phyloP scores from a whole-genome alignment of 2,113 vertebrate species.

The Numida meleagris region DNA sequence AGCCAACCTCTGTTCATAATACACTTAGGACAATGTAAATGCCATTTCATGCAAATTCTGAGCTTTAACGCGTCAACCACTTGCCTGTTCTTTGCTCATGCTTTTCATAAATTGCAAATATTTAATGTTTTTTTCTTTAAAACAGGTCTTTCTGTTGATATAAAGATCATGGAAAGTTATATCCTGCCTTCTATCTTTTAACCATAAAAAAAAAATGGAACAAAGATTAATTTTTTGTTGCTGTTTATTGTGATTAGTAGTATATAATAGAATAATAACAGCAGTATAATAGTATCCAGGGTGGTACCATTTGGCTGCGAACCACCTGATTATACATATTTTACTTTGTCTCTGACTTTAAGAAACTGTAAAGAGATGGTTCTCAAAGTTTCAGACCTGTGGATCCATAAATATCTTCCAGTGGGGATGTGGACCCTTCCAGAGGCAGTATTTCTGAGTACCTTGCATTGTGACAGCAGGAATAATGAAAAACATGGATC shows the following conservation, averaged over 20 bases:
- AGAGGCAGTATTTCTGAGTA: neutral
- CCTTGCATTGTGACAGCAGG: neutral
- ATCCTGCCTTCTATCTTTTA: neutral
- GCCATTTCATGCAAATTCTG: neutral
- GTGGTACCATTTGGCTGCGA: neutral
- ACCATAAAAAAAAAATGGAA: neutral
- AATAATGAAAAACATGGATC: neutral
- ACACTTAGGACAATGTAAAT: neutral
- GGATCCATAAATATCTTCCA: neutral
- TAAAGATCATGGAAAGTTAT: neutral
- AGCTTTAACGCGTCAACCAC: neutral
- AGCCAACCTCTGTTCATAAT: neutral
- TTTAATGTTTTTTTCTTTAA: neutral
- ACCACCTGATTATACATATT: neutral
- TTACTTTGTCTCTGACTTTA: neutral
- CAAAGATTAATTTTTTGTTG: neutral
- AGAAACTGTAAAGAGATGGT: neutral
- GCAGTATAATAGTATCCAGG: neutral
- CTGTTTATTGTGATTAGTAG: neutral
- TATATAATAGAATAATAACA: neutral
- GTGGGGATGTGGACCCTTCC: accelerated
- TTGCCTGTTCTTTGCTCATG: neutral
- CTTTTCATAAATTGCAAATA: neutral
- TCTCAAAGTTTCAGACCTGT: neutral
- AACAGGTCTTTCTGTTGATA: neutral